Percentiles rank a stretch among this genome's conserved stretches.
phyloP scores from a whole-genome alignment of 2,888 invertebrate genomes.

The Ommatoiulus sabulosus region DNA sequence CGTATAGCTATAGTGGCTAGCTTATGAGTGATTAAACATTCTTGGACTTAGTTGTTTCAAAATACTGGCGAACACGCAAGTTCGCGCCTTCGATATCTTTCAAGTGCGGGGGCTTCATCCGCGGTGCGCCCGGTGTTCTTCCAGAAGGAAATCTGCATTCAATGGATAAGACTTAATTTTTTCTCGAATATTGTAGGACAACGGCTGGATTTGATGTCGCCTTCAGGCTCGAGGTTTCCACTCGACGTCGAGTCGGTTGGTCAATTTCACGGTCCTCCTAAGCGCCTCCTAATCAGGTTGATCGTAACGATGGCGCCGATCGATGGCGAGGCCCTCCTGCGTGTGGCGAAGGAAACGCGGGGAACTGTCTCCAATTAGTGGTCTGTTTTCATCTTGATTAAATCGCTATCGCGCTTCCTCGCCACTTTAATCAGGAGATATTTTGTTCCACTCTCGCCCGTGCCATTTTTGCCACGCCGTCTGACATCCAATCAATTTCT shows the following conservation, averaged over 20 bases:
- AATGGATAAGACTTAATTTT: not conserved
- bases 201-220: not conserved
- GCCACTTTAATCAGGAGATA: constrained; percentile 36
- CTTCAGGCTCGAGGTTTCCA: not conserved
- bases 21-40: too few relatives aligned
- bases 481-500: constrained; percentile 43
- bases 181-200: not conserved
- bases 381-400: constrained; percentile 43
- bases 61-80: too few relatives aligned
- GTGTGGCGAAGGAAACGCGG: constrained; percentile 40
- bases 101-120: too few relatives aligned
- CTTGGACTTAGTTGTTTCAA: too few relatives aligned
- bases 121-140: too few relatives aligned
- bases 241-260: not conserved
- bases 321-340: constrained; percentile 27
- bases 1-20: too few relatives aligned
- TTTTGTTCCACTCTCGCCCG: constrained; percentile 17
- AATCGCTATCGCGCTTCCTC: constrained; percentile 40
- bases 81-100: too few relatives aligned
- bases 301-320: constrained; percentile 40
- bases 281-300: not conserved
- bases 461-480: not conserved
- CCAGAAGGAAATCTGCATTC: too few relatives aligned
- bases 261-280: not conserved
- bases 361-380: constrained; percentile 43